Percentiles rank a stretch among this genome's conserved stretches.
Conservation (phyloP, 1,140 invertebrate species). For the Drosophila nannoptera region DNA sequence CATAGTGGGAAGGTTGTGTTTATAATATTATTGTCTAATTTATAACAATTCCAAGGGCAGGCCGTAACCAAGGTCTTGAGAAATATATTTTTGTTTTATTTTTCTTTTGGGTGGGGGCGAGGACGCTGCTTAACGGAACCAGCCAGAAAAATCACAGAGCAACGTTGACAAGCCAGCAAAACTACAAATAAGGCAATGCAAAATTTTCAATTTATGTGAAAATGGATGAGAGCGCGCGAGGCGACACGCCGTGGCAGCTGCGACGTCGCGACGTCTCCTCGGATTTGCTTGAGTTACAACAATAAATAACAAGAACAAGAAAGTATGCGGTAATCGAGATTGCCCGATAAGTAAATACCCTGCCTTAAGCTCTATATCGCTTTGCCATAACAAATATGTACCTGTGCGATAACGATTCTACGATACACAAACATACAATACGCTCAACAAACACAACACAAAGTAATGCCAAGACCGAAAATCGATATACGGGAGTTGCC, state of each 20-base stretch:
- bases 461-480: background rate
- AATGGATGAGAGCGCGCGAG: slow-evolving; percentile 39
- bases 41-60: slow-evolving; percentile 63
- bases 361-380: background rate
- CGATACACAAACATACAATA: background rate
- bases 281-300: slow-evolving; percentile 73
- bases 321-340: background rate
- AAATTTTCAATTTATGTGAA: slow-evolving; percentile 64
- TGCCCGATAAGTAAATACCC: slow-evolving; percentile 2
- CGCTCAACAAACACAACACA: background rate
- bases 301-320: slow-evolving; percentile 47
- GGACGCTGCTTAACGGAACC: slow-evolving; percentile 41
- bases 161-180: slow-evolving; percentile 43
- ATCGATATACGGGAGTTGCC: background rate
- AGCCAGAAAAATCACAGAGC: slow-evolving; percentile 53
- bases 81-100: slow-evolving; percentile 48
- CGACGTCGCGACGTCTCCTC: slow-evolving; percentile 69
- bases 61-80: slow-evolving; percentile 51
- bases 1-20: slow-evolving; percentile 21
- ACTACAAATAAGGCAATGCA: slow-evolving; percentile 76
- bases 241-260: slow-evolving; percentile 41
- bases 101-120: slow-evolving; percentile 28
- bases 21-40: slow-evolving; percentile 33
- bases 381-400: background rate
- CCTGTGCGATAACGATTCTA: background rate